Evolutionary conservation across 2,797 vertebrate species (phyloP).

Genomic region (Gephyroberyx darwinii): DNA sequence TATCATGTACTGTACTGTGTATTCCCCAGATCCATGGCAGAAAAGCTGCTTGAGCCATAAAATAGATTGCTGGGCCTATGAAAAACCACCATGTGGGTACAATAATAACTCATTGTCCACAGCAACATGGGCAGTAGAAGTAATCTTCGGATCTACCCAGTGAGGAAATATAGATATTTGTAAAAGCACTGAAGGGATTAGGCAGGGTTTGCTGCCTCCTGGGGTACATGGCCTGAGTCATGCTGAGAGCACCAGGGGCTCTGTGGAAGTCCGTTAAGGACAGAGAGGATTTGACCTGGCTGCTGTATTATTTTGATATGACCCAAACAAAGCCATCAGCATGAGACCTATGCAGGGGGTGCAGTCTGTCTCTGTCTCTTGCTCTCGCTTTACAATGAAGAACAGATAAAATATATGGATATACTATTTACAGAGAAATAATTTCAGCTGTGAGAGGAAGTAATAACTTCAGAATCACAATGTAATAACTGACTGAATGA

Average conservation of each 20-base stretch:
- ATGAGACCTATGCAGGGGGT: constrained; percentile 55
- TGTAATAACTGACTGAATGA: neutral
- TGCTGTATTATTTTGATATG: constrained; percentile 72
- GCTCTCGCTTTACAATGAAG: constrained; percentile 17
- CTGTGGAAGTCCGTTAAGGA: constrained; percentile 63
- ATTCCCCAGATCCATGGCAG: constrained; percentile 35
- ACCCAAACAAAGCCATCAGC: constrained; percentile 77
- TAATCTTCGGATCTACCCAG: constrained; percentile 71
- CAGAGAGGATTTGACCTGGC: constrained; percentile 72
- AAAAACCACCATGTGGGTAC: constrained; percentile 61
- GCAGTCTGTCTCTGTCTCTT: constrained; percentile 25
- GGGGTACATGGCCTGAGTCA: constrained; percentile 67
- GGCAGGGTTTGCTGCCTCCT: constrained; percentile 80
- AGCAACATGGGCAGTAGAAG: constrained; percentile 57
- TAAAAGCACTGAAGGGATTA: constrained; percentile 79
- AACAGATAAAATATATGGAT: constrained; percentile 8
- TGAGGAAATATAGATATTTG: constrained; percentile 79
- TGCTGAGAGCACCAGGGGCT: constrained; percentile 77
- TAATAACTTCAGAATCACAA: neutral
- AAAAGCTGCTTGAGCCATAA: constrained; percentile 57
- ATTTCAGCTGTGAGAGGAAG: neutral
- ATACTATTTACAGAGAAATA: neutral
- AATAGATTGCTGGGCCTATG: constrained; percentile 60
- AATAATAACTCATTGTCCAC: constrained; percentile 73
- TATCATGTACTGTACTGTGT: constrained; percentile 26